phyloP scores from a whole-genome alignment of 2,113 vertebrate genomes.

The Mystacornis crossleyi region DNA sequence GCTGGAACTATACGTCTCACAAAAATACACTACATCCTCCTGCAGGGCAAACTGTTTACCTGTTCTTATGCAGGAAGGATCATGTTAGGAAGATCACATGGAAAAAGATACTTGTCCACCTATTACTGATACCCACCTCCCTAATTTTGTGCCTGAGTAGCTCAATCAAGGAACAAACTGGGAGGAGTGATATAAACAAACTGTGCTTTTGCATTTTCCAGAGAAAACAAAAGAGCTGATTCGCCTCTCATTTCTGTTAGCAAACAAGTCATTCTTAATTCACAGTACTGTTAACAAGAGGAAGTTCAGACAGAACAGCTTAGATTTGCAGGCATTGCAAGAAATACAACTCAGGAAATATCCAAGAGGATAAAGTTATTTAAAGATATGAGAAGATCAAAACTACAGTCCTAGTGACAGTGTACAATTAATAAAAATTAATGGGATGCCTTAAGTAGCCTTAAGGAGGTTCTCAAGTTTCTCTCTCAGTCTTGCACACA shows the following conservation, averaged over 20 bases:
- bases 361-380: not conserved
- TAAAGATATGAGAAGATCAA: not conserved
- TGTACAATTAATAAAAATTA: not conserved
- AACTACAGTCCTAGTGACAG: not conserved
- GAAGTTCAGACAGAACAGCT: not conserved
- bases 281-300: not conserved
- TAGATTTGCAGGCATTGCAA: not conserved
- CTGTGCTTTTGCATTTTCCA: not conserved
- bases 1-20: not conserved
- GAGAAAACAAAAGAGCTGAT: not conserved
- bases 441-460: not conserved
- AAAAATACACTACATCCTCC: not conserved
- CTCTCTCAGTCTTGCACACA: not conserved
- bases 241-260: not conserved
- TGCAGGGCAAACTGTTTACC: not conserved
- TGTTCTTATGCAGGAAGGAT: not conserved
- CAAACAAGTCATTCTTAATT: not conserved
- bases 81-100: not conserved
- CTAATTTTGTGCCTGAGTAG: not conserved
- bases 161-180: not conserved
- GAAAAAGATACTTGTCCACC: not conserved
- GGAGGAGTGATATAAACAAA: not conserved
- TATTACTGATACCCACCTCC: not conserved
- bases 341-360: not conserved
- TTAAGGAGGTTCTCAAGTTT: not conserved